Evolutionary conservation across 2,113 vertebrate genomes (phyloP), one percentile per base, ranked within the genome.

Genomic region (Periophthalmodon schlosseri): DNA sequence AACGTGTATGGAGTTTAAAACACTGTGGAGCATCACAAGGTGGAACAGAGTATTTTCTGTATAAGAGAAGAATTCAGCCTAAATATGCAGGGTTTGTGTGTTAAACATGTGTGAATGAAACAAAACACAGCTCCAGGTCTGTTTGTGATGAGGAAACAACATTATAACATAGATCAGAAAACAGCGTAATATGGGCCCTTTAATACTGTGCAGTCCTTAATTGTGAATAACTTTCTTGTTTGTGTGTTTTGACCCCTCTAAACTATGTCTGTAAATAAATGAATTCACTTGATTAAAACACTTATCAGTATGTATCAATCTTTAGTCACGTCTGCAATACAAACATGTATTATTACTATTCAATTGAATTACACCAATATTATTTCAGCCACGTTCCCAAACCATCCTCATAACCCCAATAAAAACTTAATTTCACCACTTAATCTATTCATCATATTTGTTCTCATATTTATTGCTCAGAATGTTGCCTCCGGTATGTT

Each of bases 341-440:
- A 21, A 63, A 34, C 28, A 18, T 63, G 24, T 7, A 18, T 3
- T 21, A 65, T 63, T 63, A 63, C 7, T 34, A 34, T 34, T 34
- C 24, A 63, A 63, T 63, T 63, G 24, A 63, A 63, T 63, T 63
- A 63, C 28, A 65, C 18, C 63, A 65, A 21, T 65, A n/a, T 44
- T 65, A 39, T 64, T 36, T 64, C 33, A 10, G 33, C 8, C 9
- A 36, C 1, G 18, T 65, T 65, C 63, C 63, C 63, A 65, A n/a
- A 65, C 10, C 63, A 39, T 21, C 18, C 34, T 20, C 18, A n/a
- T 65, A 20, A 65, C 16, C 34, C 34, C 33, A 65, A 16, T 44
- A 5, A 65, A 39, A 18, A 39, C 21, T 39, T n/a, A 36, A 36
- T 64, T 20, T 34, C 15, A 18, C 2, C 14, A 64, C 9, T 64